Evolutionary conservation across 2,888 invertebrate species (phyloP).

Genomic region (Muschampia plurimacula): DNA sequence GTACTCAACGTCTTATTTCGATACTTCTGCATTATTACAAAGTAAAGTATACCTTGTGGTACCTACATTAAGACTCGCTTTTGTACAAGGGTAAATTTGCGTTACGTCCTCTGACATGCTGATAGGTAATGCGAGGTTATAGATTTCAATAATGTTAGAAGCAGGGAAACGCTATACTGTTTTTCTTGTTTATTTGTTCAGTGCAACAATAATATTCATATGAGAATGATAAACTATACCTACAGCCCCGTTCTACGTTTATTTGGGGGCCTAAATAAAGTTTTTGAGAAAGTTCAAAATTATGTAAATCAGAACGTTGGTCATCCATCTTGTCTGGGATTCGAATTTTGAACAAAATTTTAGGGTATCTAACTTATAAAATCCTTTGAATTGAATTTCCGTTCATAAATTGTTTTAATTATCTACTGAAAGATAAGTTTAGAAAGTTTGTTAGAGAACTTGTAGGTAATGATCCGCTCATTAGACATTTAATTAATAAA

Average conservation of each 20-base stretch:
- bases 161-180: constrained; percentile 43
- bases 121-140: constrained; percentile 41
- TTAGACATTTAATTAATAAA: too few relatives aligned
- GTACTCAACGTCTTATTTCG: constrained; percentile 25
- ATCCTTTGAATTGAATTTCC: constrained; percentile 6
- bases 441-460: not conserved
- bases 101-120: constrained; percentile 30
- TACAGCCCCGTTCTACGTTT: constrained; percentile 12
- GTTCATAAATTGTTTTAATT: constrained; percentile 7
- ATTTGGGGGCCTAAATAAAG: constrained; percentile 33
- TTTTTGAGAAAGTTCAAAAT: constrained; percentile 24
- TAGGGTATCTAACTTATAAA: constrained; percentile 18
- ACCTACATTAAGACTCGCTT: not conserved
- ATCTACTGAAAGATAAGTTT: not conserved
- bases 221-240: constrained; percentile 26
- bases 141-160: constrained; percentile 54
- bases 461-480: not conserved
- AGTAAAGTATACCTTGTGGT: not conserved
- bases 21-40: not conserved
- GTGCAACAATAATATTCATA: constrained; percentile 45
- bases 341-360: constrained; percentile 21
- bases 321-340: constrained; percentile 12
- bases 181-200: constrained; percentile 47
- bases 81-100: not conserved
- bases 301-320: constrained; percentile 29